These are phyloP conservation scores for Choreutis nemorana DNA, from an alignment of 2,888 invertebrate genomes.

Conservation along the genomic window DNA sequence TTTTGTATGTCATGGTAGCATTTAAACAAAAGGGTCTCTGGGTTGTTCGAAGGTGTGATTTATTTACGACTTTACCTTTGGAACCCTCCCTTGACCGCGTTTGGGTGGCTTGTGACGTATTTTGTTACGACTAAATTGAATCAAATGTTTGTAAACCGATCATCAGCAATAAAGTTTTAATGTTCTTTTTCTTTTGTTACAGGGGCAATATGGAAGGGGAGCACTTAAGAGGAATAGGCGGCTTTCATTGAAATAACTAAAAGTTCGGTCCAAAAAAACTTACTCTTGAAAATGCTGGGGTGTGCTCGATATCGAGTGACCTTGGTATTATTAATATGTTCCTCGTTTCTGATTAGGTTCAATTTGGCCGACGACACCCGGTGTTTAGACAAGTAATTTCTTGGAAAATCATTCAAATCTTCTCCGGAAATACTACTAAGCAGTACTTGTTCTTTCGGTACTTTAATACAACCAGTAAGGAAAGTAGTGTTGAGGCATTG, in stretches of 20 bases:
- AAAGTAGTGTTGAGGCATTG: too few species aligned
- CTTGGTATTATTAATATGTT: too few species aligned
- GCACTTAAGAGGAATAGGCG: slow-evolving; percentile 26
- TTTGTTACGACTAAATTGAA: slow-evolving; percentile 7
- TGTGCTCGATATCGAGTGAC: slow-evolving; percentile 49
- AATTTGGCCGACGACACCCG: slow-evolving; percentile 61
- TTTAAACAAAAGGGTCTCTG: slow-evolving; percentile 58
- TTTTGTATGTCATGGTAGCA: slow-evolving; percentile 59
- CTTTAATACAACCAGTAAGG: too few species aligned
- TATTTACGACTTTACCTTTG: slow-evolving; percentile 57
- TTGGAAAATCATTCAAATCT: too few species aligned
- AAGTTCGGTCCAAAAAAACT: slow-evolving; percentile 37
- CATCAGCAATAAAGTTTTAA: slow-evolving; percentile 28
- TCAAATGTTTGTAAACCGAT: slow-evolving; percentile 12
- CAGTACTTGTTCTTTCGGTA: too few species aligned
- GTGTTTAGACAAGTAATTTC: slow-evolving; percentile 60
- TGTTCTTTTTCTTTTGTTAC: slow-evolving; percentile 44
- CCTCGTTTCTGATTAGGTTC: slow-evolving; percentile 33
- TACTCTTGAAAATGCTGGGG: slow-evolving; percentile 66
- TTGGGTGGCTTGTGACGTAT: slow-evolving; percentile 40
- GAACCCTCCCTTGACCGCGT: slow-evolving; percentile 47
- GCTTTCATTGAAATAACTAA: too few species aligned
- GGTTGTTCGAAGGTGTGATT: slow-evolving; percentile 60
- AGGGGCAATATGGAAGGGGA: slow-evolving; percentile 53
- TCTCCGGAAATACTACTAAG: too few species aligned